Evolutionary conservation across 2,888 invertebrate genomes (phyloP), one percentile per base, ranked within the genome.

Genomic region (Alviniconcha strummeri): DNA sequence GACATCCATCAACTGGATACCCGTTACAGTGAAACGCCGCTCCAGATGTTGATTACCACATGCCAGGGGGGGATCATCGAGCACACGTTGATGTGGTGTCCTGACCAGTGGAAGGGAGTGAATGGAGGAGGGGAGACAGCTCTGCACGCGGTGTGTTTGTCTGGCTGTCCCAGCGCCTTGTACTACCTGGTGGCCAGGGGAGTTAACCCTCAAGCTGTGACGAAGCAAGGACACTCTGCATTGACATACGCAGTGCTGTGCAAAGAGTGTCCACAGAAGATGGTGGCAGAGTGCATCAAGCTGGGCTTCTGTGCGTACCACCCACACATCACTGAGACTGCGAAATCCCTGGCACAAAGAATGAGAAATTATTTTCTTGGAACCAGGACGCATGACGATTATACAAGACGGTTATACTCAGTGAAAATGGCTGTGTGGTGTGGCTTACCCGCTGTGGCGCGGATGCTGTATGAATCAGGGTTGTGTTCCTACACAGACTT

Each of bases 401-500:
- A 57, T 57, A 57, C 19, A 56, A 77, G 60, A 11, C 60, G 11
- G 77, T 56, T 56, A 54, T 55, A 4, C 74, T 55, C 74, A 0
- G 15, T 15, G 54, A 74, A 54, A 15, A 74, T 55, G 4, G 74
- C 74, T 5, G 52, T 74, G 74, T 17, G 52, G 54, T 54, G 54
- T 54, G 74, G 55, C n/a, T 54, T 54, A 54, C 74, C 74, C 55
- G 74, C 17, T 15, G 52, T 9, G 54, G 74, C 54, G 54, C 54
- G 11, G 17, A 74, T 77, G 57, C 36, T 77, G 77, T 77, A 57
- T 13, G 77, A 77, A 17, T 77, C 77, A 77, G 77, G 77, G 57
- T 7, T 57, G 19, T 57, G 77, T 77, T 77, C 77, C 56, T 11
- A 9, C 57, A n/a, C n/a, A n/a, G n/a, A n/a, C n/a, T n/a, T n/a